Evolutionary conservation across 2,113 vertebrate species (phyloP), one percentile per base, ranked within the genome.

Genomic region (Chascanopsetta lugubris): DNA sequence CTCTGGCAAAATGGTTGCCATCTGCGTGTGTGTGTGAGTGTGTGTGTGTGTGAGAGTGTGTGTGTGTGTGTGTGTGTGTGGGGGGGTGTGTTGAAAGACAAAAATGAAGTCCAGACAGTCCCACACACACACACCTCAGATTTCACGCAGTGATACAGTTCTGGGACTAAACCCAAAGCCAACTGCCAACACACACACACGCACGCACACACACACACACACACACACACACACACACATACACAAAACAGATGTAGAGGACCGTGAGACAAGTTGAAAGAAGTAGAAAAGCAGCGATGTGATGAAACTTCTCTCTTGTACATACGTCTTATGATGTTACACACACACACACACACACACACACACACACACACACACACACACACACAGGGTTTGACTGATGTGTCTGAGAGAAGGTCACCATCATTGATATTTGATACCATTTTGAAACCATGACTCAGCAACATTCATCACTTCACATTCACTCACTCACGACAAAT

Each of bases 151-250:
- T 6, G 68, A 51, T 58, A 60, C 53, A 72, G 13, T 60, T 69
- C 79, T 82, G 71, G 82, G 79, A 68, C 29, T 34, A 20, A 36
- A 61, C 61, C 73, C 83, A 85, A 80, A 71, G 66, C 64, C 68
- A 76, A 66, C 60, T 68, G 13, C 13, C 40, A n/a, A 53, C 61
- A 72, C 66, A 77, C 61, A 53, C 5, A 38, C 51, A 56, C 46
- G 34, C 38, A 36, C 42, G 29, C 40, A 29, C 24, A 51, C 61
- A 42, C 61, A 21, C 61, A 42, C 45, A 29, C 60, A 21, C 61
- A 49, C 36, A 40, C 24, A 42, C 51, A 75, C 17, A 48, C 29
- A 38, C 26, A 77, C 46, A 60, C 21, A 56, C 11, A 13, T 12
- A 24, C 45, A 53, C 7, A 26, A 50, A 32, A 21, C 18, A 45